Conservation (phyloP, 1,140 invertebrate species). For the Parasteatoda tepidariorum region DNA sequence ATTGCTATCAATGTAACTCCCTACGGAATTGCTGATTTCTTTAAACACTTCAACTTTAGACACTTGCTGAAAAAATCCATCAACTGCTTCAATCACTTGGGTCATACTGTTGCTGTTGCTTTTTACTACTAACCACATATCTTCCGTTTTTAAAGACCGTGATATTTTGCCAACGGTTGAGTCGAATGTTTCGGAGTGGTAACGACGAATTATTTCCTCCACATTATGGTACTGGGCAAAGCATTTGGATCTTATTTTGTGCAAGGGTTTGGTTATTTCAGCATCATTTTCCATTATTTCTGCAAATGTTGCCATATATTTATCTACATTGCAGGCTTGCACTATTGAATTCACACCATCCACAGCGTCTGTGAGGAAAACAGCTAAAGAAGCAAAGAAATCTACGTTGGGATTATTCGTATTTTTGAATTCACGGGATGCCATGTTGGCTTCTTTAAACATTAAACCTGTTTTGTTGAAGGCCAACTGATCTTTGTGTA, state of each 20-base stretch:
- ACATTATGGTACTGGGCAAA: conserved; percentile 9
- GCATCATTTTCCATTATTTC: conserved; percentile 40
- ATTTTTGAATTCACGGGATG: neutral
- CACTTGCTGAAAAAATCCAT: neutral
- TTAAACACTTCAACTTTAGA: neutral
- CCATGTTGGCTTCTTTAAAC: conserved; percentile 21
- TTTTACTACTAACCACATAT: conserved; percentile 9
- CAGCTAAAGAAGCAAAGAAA: conserved; percentile 23
- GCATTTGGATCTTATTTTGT: conserved; percentile 21
- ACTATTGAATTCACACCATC: conserved; percentile 18
- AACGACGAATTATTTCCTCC: conserved; percentile 18
- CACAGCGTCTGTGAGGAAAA: conserved; percentile 1
- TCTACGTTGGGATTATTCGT: neutral
- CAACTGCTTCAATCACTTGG: neutral
- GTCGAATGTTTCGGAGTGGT: conserved; percentile 12
- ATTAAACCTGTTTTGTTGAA: neutral
- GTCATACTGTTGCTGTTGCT: neutral
- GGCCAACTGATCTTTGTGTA: neutral
- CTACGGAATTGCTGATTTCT: conserved; percentile 6
- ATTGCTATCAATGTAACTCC: conserved; percentile 16
- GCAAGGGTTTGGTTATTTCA: conserved; percentile 21
- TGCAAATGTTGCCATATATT: neutral
- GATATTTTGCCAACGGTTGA: conserved; percentile 3
- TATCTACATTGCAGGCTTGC: conserved; percentile 18
- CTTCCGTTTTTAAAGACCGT: neutral